phyloP scores from a whole-genome alignment of 2,113 vertebrate species.

The Dasyornis broadbenti region DNA sequence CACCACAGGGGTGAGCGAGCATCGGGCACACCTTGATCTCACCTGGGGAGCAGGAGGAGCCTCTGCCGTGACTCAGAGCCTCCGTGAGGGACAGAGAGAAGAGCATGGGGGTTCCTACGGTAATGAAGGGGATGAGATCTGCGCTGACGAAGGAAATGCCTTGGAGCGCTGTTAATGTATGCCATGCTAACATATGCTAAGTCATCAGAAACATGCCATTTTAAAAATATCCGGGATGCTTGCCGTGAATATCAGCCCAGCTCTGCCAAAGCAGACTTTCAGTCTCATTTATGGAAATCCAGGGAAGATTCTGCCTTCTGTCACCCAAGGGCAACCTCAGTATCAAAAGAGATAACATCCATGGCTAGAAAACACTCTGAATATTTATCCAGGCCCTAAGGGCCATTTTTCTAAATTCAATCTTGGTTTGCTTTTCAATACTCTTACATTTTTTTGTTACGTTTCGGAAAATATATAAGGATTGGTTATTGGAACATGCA shows the following conservation, averaged over 20 bases:
- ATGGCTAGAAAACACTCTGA: background rate
- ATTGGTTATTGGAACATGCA: background rate
- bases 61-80: background rate
- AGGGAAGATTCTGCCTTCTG: conserved; percentile 24
- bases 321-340: conserved; percentile 27
- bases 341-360: conserved; percentile 24
- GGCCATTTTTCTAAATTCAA: background rate
- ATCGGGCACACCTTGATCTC: background rate
- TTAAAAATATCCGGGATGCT: conserved; percentile 13
- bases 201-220: conserved; percentile 14
- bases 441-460: background rate
- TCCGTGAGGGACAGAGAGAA: background rate
- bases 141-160: background rate
- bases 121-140: background rate
- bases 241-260: background rate
- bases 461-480: background rate
- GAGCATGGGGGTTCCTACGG: background rate
- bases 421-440: background rate
- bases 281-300: conserved; percentile 37
- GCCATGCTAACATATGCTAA: conserved; percentile 19
- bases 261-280: background rate
- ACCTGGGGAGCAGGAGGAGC: background rate
- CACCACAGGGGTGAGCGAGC: fast-evolving
- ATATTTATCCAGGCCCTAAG: background rate
- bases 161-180: background rate